A percentile compares a stretch with the other conserved stretches of the same genome.
Conservation (phyloP, 2,113 vertebrate species). For the Cinclus mexicanus region DNA sequence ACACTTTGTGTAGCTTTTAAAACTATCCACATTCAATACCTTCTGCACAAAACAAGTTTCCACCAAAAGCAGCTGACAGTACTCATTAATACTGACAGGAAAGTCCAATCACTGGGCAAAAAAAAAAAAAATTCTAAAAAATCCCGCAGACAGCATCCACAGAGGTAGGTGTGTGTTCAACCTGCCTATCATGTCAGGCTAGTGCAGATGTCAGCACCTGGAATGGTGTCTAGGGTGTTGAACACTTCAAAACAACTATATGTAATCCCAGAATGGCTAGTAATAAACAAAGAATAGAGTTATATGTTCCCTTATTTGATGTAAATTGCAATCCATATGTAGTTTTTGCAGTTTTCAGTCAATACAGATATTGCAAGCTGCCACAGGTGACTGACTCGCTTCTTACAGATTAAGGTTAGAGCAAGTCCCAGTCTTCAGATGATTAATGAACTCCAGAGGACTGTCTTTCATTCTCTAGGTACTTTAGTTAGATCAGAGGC, state of each 20-base stretch:
- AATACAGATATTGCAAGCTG: neutral
- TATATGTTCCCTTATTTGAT: rapidly evolving
- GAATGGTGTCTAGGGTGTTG: neutral
- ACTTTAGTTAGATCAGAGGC: neutral
- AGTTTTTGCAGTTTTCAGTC: neutral
- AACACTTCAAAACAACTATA: neutral
- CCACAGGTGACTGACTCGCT: neutral
- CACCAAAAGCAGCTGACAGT: neutral
- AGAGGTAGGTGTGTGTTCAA: neutral
- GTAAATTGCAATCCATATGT: neutral
- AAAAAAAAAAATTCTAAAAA: neutral
- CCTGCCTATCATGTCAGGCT: neutral
- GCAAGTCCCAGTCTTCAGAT: neutral
- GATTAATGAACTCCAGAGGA: neutral
- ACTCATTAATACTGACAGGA: neutral
- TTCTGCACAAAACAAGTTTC: neutral
- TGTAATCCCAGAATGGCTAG: neutral
- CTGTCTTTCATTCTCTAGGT: neutral
- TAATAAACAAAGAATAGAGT: neutral
- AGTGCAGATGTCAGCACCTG: neutral
- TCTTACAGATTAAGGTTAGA: neutral
- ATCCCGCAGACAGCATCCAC: neutral
- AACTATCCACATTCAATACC: neutral
- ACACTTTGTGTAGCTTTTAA: neutral
- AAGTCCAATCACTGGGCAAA: neutral